These are phyloP conservation scores for Erythrocercus mccallii DNA, from an alignment of 2,113 vertebrate species.

Conservation along the genomic window DNA sequence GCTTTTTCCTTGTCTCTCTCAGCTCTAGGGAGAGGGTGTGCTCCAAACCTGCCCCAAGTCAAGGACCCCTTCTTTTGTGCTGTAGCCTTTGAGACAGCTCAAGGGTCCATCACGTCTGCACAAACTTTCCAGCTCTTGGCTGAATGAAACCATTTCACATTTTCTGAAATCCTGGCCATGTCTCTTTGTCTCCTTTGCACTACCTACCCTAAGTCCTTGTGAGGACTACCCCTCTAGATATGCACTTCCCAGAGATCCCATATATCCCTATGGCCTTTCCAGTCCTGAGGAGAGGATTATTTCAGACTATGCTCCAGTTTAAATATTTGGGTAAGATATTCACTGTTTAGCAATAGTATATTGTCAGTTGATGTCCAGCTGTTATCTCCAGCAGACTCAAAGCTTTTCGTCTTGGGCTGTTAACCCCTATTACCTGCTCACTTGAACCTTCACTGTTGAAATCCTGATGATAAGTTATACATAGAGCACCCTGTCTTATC, in stretches of 20 bases:
- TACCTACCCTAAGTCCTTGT: neutral
- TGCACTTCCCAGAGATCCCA: fast-evolving
- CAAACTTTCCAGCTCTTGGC: neutral
- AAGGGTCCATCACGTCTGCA: neutral
- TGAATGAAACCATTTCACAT: neutral
- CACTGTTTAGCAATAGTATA: neutral
- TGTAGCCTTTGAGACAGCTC: neutral
- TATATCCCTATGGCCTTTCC: neutral
- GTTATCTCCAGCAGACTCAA: neutral
- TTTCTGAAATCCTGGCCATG: neutral
- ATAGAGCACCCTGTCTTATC: neutral
- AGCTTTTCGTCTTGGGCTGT: neutral
- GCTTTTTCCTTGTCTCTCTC: neutral
- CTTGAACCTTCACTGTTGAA: neutral
- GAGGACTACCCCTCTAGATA: neutral
- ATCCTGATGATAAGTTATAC: neutral
- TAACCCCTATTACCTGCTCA: neutral
- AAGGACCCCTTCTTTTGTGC: neutral
- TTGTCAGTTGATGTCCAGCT: fast-evolving
- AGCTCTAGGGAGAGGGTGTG: neutral
- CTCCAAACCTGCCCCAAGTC: neutral
- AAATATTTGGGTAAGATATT: neutral
- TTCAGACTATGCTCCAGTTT: neutral
- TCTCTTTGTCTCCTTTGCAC: neutral
- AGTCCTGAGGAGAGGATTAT: neutral